These are phyloP conservation scores for Elysia crispata DNA, from an alignment of 2,888 invertebrate genomes.

Conservation along the genomic window DNA sequence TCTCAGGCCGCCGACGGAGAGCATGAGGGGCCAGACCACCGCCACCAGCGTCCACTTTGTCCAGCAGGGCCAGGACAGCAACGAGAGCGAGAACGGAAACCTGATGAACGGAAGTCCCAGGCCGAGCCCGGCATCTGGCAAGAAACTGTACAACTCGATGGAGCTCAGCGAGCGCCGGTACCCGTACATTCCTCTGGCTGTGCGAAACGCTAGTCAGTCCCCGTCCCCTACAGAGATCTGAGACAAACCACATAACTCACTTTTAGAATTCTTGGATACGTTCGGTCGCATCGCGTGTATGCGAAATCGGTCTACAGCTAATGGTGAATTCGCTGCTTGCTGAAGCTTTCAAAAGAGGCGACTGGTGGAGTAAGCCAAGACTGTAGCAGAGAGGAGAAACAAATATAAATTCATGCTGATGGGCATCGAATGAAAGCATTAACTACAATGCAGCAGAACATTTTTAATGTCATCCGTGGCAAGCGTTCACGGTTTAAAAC, in stretches of 20 bases:
- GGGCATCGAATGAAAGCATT: no score
- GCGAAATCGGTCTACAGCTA: no score
- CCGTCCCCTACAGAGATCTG: constrained; percentile 14
- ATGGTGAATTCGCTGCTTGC: no score
- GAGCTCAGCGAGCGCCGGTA: constrained; percentile 37
- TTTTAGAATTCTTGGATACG: neutral
- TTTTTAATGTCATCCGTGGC: no score
- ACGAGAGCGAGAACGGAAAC: constrained; percentile 47
- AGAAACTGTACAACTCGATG: constrained; percentile 46
- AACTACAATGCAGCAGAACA: no score
- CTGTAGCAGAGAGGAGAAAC: no score
- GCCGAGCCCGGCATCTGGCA: constrained; percentile 33
- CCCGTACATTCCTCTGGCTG: constrained; percentile 43
- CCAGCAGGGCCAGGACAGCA: constrained; percentile 46
- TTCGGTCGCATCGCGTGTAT: neutral
- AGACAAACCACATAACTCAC: neutral
- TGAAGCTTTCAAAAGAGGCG: no score
- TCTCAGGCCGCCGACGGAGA: constrained; percentile 44
- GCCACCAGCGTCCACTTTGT: constrained; percentile 49
- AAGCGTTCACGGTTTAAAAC: no score
- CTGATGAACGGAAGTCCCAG: constrained; percentile 37
- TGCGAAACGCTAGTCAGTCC: constrained; percentile 18
- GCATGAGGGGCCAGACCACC: constrained; percentile 36
- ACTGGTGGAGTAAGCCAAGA: no score
- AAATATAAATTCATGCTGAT: no score